A percentile compares a stretch with the other conserved stretches of the same genome.
Conservation (phyloP, 2,888 invertebrate genomes). For the Trichogramma dendrolimi region DNA sequence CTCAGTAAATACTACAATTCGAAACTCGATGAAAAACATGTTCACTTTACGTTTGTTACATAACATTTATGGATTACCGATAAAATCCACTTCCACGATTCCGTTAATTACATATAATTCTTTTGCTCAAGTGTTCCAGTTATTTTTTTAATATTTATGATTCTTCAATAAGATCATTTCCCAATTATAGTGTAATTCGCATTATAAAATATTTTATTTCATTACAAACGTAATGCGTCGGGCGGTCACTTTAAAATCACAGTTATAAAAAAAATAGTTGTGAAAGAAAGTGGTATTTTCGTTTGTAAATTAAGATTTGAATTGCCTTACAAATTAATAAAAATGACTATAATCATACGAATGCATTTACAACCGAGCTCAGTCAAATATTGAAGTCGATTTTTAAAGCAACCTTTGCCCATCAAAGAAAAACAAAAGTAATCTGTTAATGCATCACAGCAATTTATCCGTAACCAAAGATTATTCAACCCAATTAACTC, state of each 20-base stretch:
- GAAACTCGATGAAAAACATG: no score
- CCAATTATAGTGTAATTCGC: slow-evolving; percentile 8
- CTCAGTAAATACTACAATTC: no score
- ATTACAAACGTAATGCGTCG: slow-evolving; percentile 29
- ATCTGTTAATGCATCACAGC: slow-evolving; percentile 8
- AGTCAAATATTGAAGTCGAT: slow-evolving; percentile 4
- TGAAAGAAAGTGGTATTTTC: slow-evolving; percentile 13
- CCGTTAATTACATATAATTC: no score
- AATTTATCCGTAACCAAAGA: slow-evolving; percentile 12
- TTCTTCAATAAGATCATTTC: not conserved
- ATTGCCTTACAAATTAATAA: slow-evolving; percentile 22
- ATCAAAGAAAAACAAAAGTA: slow-evolving; percentile 12
- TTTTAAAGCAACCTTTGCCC: slow-evolving; percentile 23
- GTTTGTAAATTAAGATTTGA: slow-evolving; percentile 16
- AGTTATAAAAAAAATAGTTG: slow-evolving; percentile 13
- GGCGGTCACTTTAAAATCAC: slow-evolving; percentile 25
- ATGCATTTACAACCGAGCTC: slow-evolving; percentile 21
- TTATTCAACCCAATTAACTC: slow-evolving; percentile 14
- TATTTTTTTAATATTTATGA: no score
- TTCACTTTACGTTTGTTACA: no score
- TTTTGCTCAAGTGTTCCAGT: no score
- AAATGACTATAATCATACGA: slow-evolving; percentile 24
- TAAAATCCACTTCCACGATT: no score
- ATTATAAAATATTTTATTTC: slow-evolving; percentile 12
- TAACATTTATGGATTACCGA: no score